These are phyloP conservation scores for Hydrolagus affinis DNA, from an alignment of 2,113 vertebrate genomes.

Conservation along the genomic window DNA sequence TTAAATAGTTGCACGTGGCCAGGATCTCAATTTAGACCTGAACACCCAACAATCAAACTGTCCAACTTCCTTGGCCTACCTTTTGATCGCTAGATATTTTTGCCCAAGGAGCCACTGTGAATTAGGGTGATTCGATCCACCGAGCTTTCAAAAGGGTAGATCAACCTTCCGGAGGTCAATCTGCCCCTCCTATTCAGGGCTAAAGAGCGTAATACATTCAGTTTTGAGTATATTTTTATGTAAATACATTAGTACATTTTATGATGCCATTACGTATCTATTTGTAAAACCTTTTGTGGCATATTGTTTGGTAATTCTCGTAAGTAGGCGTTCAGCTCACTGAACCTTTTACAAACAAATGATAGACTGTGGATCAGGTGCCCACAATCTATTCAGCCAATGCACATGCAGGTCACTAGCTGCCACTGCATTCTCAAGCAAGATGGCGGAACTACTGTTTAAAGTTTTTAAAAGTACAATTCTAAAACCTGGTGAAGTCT, in stretches of 20 bases:
- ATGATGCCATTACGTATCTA: constrained; percentile 28
- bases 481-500: constrained; percentile 9
- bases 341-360: constrained; percentile 2
- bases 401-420: background rate
- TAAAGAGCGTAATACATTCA: constrained; percentile 28
- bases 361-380: constrained; percentile 4
- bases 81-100: background rate
- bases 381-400: background rate
- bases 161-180: background rate
- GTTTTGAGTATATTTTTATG: constrained; percentile 32
- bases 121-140: constrained; percentile 15
- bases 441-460: background rate
- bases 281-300: constrained; percentile 19
- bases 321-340: constrained; percentile 23
- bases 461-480: background rate
- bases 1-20: background rate
- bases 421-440: constrained; percentile 3
- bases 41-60: no score
- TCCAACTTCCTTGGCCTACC: background rate
- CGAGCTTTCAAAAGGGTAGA: constrained; percentile 16
- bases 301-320: constrained; percentile 15
- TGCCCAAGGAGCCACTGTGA: constrained; percentile 6
- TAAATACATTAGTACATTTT: constrained; percentile 33
- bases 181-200: constrained; percentile 28
- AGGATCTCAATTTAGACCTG: background rate